Base-by-base conservation (phyloP, 2,113 vertebrate genomes). In the Larimichthys polyactis region DNA sequence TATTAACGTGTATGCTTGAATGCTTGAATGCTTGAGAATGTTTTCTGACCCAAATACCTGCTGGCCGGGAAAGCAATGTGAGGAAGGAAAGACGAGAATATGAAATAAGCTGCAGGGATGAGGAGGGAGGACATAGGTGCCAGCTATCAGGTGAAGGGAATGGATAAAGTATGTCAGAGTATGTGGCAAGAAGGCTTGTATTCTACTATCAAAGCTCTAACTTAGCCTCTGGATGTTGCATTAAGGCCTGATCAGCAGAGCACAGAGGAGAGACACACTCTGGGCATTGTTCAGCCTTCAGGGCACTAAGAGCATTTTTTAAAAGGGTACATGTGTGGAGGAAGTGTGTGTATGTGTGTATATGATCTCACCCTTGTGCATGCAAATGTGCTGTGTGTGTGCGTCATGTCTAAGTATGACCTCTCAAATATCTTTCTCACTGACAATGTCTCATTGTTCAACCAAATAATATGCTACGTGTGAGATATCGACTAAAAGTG, bases 11-110 rank as follows among this genome's bases (percentile, higher is more conserved):
- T 19, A 43, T 43, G 2, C 63, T 73, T 60, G 24, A 52, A 43
- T 43, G 2, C 63, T 70, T 60, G 24, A 52, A 49, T 79, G 49
- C 52, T 67, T 0, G 12, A 19, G 46, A 76, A n/a, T 69, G 49
- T 60, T 80, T 83, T 65, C 52, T 80, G 83, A 89, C 78, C 71
- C 81, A 87, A 83, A 87, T 85, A 78, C 70, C n/a, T 77, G 36
- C 36, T 63, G 60, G 51, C 48, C 63, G 68, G 22, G n/a, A 46
- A 64, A 59, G 69, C 16, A 46, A 9, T 36, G 17, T 49, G 52
- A 68, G 22, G 43, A 75, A 69, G 16, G 19, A 14, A 46, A 71
- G 11, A 12, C 20, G 52, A 43, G n/a, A 67, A 22, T 51, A n/a
- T 51, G 12, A 68, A 63, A 79, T 40, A 46, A 60, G 24, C 4